These are phyloP conservation scores for Aegotheles bennettii DNA, from an alignment of 2,113 vertebrate species.

Conservation along the genomic window DNA sequence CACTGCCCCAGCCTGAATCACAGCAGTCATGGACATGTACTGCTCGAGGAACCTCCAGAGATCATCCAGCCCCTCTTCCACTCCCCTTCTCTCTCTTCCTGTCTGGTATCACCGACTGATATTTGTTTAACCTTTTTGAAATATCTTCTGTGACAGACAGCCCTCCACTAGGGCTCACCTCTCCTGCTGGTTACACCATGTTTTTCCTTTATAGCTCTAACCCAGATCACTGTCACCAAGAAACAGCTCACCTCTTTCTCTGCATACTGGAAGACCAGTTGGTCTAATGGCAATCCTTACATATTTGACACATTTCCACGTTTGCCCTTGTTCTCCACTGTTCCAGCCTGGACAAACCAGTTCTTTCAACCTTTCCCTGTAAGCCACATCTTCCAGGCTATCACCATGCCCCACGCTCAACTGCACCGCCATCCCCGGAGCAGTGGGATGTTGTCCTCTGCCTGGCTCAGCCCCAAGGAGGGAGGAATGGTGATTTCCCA, in stretches of 20 bases:
- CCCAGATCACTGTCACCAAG: background rate
- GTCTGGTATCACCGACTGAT: background rate
- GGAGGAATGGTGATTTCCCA: background rate
- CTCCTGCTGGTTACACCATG: background rate
- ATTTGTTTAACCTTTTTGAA: slow-evolving; percentile 21
- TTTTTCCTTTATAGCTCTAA: background rate
- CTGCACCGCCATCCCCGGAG: background rate
- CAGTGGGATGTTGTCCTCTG: accelerated
- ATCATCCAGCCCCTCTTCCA: background rate
- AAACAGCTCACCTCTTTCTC: background rate
- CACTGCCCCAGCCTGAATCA: slow-evolving; percentile 11
- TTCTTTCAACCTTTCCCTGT: background rate
- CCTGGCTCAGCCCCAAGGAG: background rate
- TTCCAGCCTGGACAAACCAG: background rate
- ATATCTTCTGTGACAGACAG: background rate
- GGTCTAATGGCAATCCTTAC: background rate
- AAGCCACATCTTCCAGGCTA: background rate
- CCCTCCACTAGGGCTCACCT: background rate
- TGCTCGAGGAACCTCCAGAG: background rate
- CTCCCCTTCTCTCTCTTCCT: background rate
- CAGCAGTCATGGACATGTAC: background rate
- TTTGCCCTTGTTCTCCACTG: background rate
- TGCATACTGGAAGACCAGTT: background rate
- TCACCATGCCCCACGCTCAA: accelerated
- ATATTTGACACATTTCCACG: background rate